Conservation (phyloP, 1,140 invertebrate species). For the Formica exsecta region DNA sequence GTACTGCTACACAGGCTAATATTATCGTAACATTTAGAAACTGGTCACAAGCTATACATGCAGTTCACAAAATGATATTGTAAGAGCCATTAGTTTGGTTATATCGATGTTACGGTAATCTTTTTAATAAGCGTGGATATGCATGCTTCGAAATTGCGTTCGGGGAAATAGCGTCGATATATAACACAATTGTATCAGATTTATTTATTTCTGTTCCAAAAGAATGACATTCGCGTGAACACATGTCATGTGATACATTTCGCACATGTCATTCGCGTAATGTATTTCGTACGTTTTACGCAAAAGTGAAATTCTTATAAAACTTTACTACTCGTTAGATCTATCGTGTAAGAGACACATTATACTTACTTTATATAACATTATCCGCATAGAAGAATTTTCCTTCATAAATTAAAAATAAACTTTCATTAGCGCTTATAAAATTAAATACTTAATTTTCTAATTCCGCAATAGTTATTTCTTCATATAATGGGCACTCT, state of each 20-base stretch:
- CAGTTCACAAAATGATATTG: conserved; percentile 24
- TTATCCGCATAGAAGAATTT: conserved; percentile 34
- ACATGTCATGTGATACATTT: conserved; percentile 19
- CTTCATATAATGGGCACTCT: conserved; percentile 38
- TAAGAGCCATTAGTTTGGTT: conserved; percentile 6
- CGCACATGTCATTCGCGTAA: conserved; percentile 24
- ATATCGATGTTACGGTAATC: not conserved
- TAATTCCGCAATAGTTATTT: conserved; percentile 37
- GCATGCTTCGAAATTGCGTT: not conserved
- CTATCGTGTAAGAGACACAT: conserved; percentile 46
- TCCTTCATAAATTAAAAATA: conserved; percentile 40
- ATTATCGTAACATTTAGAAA: conserved; percentile 61
- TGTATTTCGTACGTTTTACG: conserved; percentile 41
- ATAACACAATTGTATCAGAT: conserved; percentile 6
- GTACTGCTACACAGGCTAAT: not conserved
- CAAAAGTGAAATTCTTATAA: conserved; percentile 60
- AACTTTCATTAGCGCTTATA: conserved; percentile 46
- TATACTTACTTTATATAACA: conserved; percentile 54
- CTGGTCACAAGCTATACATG: conserved; percentile 29
- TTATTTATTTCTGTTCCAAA: not conserved
- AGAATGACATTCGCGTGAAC: conserved; percentile 12
- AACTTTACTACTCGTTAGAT: conserved; percentile 49
- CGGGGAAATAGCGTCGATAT: not conserved
- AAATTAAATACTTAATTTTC: conserved; percentile 34
- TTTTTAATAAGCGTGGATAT: not conserved